Percentiles rank a stretch among this genome's conserved stretches.
phyloP scores from a whole-genome alignment of 2,888 invertebrate genomes.

The Harpalus rufipes region DNA sequence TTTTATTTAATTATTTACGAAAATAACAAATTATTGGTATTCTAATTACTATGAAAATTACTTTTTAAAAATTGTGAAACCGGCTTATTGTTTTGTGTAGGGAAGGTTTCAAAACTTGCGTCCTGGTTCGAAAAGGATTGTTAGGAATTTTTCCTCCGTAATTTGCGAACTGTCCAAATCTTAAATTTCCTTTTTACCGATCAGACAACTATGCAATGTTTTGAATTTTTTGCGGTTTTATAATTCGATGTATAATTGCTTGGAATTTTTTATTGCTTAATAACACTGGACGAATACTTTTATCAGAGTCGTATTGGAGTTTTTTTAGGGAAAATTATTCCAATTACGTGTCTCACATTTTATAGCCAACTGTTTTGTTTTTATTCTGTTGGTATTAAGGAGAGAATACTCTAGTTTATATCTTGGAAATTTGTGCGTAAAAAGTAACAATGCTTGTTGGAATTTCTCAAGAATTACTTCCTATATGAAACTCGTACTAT shows the following conservation, averaged over 20 bases:
- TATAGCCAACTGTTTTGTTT: background rate
- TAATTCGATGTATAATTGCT: slow-evolving; percentile 46
- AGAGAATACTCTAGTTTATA: too few species aligned
- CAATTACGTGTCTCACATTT: slow-evolving; percentile 1
- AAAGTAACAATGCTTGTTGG: too few species aligned
- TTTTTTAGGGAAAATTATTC: slow-evolving; percentile 27
- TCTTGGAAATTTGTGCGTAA: too few species aligned
- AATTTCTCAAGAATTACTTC: too few species aligned
- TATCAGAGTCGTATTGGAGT: slow-evolving; percentile 6
- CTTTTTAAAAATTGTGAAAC: too few species aligned
- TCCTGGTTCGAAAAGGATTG: background rate
- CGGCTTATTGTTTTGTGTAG: background rate
- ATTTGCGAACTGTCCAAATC: slow-evolving; percentile 47
- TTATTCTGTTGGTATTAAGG: background rate
- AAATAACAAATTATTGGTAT: too few species aligned
- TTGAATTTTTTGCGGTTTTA: slow-evolving; percentile 47
- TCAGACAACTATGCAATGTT: slow-evolving; percentile 21
- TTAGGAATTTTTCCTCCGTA: slow-evolving; percentile 15
- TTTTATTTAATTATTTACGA: too few species aligned
- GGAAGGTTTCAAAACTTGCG: background rate
- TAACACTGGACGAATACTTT: slow-evolving; percentile 26
- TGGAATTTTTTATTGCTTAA: slow-evolving; percentile 64
- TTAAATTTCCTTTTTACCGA: slow-evolving; percentile 45
- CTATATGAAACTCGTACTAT: too few species aligned
- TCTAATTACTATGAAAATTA: too few species aligned